Base-by-base conservation (phyloP, 2,113 vertebrate genomes). In the Xiphophorus maculatus region DNA sequence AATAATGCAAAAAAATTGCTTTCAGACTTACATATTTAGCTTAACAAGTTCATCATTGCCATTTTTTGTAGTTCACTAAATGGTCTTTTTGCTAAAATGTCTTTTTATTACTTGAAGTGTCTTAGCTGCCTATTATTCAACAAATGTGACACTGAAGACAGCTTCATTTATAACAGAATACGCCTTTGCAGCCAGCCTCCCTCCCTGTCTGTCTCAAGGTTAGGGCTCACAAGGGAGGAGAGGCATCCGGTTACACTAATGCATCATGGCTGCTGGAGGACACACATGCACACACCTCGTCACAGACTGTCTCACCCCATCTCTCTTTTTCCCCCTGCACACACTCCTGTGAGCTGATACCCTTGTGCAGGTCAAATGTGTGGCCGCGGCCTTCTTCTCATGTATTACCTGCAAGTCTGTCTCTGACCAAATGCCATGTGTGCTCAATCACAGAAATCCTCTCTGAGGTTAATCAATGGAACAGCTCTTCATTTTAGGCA, bases 161-260 rank as follows among this genome's bases (percentile, higher is more conserved):
- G 69, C 62, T 48, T 88, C 73, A 69, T 80, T 81, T 88, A 74
- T 69, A 81, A 61, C 63, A 63, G 66, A 83, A 78, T 71, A 28
- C 32, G 63, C 71, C 80, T 88, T 64, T 82, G 79, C 84, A 88
- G 80, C 84, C 87, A 87, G 84, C 84, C 77, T 85, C 81, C 12
- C 73, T 80, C 74, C 74, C 70, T 54, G 73, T 84, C 85, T 78
- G 77, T 73, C 88, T 90, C 86, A 92, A 92, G 90, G 90, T 92
- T 92, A 88, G 88, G 77, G 77, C 90, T 89, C 87, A 73, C 88
- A 78, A 75, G 89, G 86, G 89, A 90, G 87, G 60, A 77, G 76
- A 71, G 84, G 78, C 80, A 86, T 92, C 91, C 76, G 76, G 88
- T 92, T 92, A 90, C 91, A 85, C 88, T 92, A 91, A 92, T 91